Evolutionary conservation across 2,113 vertebrate genomes (phyloP).

Genomic region (Hippocampus guttulatus): DNA sequence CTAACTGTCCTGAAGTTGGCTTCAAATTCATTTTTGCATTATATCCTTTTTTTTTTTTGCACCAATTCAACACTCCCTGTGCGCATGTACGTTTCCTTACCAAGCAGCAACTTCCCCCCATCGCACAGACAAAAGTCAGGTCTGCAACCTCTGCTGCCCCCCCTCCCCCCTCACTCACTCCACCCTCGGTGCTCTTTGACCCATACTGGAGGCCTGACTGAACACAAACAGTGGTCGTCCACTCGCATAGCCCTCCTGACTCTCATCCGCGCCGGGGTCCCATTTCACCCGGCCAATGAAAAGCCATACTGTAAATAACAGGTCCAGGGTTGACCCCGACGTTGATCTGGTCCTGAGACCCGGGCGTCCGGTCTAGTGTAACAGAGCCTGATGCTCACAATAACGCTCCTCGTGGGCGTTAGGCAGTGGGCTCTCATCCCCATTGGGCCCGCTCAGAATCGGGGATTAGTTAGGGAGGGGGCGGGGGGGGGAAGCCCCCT

Average conservation of each 20-base stretch:
- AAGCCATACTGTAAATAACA: constrained; percentile 84
- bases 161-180: neutral
- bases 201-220: constrained; percentile 80
- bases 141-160: constrained; percentile 69
- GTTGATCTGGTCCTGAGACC: constrained; percentile 69
- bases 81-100: neutral
- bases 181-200: constrained; percentile 67
- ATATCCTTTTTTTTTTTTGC: neutral
- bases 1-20: too few relatives aligned
- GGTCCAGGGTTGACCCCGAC: constrained; percentile 72
- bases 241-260: constrained; percentile 50
- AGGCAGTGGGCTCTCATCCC: constrained; percentile 57
- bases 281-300: constrained; percentile 79
- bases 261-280: constrained; percentile 59
- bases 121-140: constrained; percentile 60
- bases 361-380: constrained; percentile 75
- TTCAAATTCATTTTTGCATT: too few relatives aligned
- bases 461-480: constrained; percentile 50
- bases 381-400: constrained; percentile 70
- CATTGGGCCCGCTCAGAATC: constrained; percentile 52
- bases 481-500: constrained; percentile 35
- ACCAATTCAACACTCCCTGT: neutral
- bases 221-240: constrained; percentile 80
- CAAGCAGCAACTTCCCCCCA: constrained; percentile 21
- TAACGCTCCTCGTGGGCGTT: constrained; percentile 65